These are phyloP conservation scores for Tinea pellionella DNA, from an alignment of 2,888 invertebrate species.

Conservation along the genomic window DNA sequence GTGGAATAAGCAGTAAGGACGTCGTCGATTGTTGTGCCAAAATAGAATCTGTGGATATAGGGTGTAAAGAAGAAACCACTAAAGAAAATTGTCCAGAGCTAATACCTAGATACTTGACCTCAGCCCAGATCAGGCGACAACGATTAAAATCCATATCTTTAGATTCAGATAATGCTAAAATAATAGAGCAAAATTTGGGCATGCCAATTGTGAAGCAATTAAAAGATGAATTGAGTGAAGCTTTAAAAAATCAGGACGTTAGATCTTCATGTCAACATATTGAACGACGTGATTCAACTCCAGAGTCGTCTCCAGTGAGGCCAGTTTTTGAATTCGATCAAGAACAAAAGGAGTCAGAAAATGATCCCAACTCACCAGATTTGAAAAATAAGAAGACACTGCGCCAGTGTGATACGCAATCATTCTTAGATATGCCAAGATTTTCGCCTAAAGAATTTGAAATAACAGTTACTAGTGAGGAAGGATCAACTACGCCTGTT, in stretches of 20 bases:
- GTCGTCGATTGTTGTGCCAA: conserved; percentile 57
- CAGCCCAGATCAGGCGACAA: conserved; percentile 56
- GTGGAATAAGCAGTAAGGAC: conserved; percentile 30
- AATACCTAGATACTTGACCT: conserved; percentile 30
- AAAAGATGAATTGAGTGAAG: conserved; percentile 64
- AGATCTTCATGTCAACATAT: conserved; percentile 34
- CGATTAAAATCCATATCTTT: conserved; percentile 67
- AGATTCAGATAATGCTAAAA: conserved; percentile 68
- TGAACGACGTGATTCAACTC: conserved; percentile 31
- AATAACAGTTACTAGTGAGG: conserved; percentile 54
- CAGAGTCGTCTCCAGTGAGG: conserved; percentile 17
- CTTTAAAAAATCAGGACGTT: conserved; percentile 31
- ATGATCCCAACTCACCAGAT: conserved; percentile 42
- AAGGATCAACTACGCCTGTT: conserved; percentile 38
- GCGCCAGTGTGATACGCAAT: conserved; percentile 56
- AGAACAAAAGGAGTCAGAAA: conserved; percentile 23
- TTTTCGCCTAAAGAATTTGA: conserved; percentile 66
- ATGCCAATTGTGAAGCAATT: conserved; percentile 65
- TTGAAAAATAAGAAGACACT: conserved; percentile 42
- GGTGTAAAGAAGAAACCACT: conserved; percentile 27
- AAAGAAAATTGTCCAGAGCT: conserved; percentile 31
- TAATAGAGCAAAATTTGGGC: conserved; percentile 68
- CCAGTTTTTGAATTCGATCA: conserved; percentile 56
- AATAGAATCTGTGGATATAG: conserved; percentile 40
- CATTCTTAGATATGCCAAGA: conserved; percentile 62